Base-by-base conservation (phyloP, 64 coral and sea anemone species). In the Orbicella faveolata region DNA sequence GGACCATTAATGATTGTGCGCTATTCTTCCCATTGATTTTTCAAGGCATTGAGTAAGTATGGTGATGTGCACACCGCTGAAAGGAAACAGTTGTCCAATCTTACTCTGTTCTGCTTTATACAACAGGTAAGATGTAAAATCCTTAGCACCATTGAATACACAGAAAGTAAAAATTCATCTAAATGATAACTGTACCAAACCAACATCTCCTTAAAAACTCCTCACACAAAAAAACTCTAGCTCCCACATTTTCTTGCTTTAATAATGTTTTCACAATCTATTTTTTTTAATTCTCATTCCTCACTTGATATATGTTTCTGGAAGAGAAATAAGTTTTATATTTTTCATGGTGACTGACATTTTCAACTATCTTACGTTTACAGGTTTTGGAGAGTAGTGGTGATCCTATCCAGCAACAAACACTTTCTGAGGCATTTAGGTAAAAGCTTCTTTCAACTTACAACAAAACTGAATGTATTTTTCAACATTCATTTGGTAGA, bases 1-100 rank as follows among this genome's bases (percentile, higher is more conserved):
- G 34, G 18, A 23, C 36, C 9, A 51, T 18, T 37, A 53, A 2
- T 20, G 1, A 39, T 36, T 57, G 37, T 79, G 7, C 12, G 20
- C 20, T 10, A 6, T 34, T 12, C 77, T 52, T 62, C 39, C 4
- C 30, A 4, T 20, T 36, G 11, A 17, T 77, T 77, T 30, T 79
- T 57, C 35, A 36, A 98, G 96, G 91, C 89, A 41, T 54, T 98
- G 16, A 92, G 79, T 78, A 93, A 95, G 59, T 93, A 94, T 68
- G 92, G 89, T 41, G 96, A 98, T 77, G 93, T 90, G 2, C 94
- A 95, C 67, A 95, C 94, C 37, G 91, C 93, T 35, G 96, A 98
- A 39, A 89, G 96, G 48, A 98, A 98, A 52, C 96, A 95, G 36
- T 88, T 98, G 0, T 95, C 96, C 33, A 95, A 98, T 74, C 57